These are phyloP conservation scores for Tyrannus savana DNA, from an alignment of 2,113 vertebrate species.

Conservation along the genomic window DNA sequence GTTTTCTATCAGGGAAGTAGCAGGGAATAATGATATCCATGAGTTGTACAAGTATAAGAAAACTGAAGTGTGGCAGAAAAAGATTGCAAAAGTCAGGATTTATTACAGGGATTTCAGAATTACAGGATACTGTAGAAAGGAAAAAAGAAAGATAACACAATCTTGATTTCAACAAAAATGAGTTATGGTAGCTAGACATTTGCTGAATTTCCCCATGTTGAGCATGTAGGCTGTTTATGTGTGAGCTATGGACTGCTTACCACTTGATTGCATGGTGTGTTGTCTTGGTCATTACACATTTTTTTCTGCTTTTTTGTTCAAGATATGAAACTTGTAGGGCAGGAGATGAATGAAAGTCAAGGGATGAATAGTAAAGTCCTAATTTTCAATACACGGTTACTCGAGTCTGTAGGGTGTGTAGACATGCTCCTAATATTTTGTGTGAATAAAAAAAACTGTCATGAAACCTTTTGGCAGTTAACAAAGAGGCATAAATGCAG, in stretches of 20 bases:
- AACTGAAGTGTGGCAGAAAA: not conserved
- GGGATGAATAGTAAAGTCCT: not conserved
- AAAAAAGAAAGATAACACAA: not conserved
- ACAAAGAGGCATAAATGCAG: not conserved
- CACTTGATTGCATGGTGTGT: not conserved
- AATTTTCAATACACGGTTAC: not conserved
- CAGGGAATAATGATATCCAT: not conserved
- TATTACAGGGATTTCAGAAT: not conserved
- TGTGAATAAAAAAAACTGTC: not conserved
- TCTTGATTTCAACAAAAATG: not conserved
- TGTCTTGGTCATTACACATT: not conserved
- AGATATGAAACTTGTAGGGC: not conserved
- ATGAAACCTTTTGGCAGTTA: not conserved
- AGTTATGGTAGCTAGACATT: not conserved
- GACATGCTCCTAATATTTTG: not conserved
- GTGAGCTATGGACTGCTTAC: not conserved
- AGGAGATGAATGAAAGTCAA: not conserved
- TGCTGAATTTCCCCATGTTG: not conserved
- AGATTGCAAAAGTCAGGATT: not conserved
- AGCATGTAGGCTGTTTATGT: not conserved
- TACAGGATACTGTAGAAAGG: not conserved
- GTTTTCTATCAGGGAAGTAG: not conserved
- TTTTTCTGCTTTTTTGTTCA: not conserved
- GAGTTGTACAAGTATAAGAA: not conserved
- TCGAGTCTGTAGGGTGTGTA: not conserved